Percentiles rank a stretch among this genome's conserved stretches.
Conservation (phyloP, 2,888 invertebrate species). For the Isoperla grammatica region DNA sequence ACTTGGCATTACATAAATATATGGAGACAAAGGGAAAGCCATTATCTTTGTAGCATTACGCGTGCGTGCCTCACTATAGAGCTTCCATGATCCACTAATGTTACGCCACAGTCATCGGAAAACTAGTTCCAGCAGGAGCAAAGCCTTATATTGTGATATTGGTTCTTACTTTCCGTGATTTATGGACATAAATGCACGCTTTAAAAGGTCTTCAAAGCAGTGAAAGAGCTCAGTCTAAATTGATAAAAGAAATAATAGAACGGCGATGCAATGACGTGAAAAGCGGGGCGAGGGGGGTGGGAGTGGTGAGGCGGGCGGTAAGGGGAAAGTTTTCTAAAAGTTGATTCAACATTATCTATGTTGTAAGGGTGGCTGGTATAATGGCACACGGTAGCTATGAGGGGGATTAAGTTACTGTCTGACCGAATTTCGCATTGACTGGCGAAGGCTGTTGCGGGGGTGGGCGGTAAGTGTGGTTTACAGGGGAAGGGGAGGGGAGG, state of each 20-base stretch:
- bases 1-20: slow-evolving; percentile 31
- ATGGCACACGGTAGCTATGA: slow-evolving; percentile 1
- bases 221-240: slow-evolving; percentile 25
- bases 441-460: background rate
- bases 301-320: slow-evolving; percentile 1
- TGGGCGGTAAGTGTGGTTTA: background rate
- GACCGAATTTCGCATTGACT: slow-evolving; percentile 15
- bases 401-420: slow-evolving; percentile 7
- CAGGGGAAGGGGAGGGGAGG: background rate
- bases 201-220: slow-evolving; percentile 15
- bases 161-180: slow-evolving; percentile 29
- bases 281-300: slow-evolving; percentile 2
- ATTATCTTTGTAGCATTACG: slow-evolving; percentile 30
- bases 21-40: slow-evolving; percentile 31
- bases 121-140: slow-evolving; percentile 25
- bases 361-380: slow-evolving; percentile 15
- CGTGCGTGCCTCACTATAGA: slow-evolving; percentile 22
- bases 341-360: slow-evolving; percentile 26
- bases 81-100: slow-evolving; percentile 17
- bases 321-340: slow-evolving; percentile 14
- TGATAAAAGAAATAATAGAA: slow-evolving; percentile 29
- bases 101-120: slow-evolving; percentile 28
- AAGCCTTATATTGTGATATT: slow-evolving; percentile 28
- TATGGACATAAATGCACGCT: slow-evolving; percentile 24
- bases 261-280: slow-evolving; percentile 16